Evolutionary conservation across 2,113 vertebrate species (phyloP).

Genomic region (Gopherus evgoodei): DNA sequence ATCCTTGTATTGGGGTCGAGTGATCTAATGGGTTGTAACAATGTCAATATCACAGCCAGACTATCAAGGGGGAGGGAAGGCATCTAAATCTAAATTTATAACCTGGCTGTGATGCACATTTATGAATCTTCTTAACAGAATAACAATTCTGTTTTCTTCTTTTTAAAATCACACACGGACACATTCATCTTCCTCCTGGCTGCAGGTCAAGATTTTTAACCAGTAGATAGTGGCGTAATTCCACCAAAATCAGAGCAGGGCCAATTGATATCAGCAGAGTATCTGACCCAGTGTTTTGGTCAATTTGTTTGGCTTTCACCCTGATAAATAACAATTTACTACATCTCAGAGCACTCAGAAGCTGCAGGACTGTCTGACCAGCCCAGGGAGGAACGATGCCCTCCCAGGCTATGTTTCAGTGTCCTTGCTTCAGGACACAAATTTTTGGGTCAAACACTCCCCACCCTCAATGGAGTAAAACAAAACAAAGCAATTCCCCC

Average conservation of each 20-base stretch:
- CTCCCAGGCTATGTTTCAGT: not conserved
- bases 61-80: not conserved
- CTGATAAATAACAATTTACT: not conserved
- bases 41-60: conserved; percentile 26
- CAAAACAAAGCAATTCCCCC: not conserved
- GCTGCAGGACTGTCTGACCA: not conserved
- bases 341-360: not conserved
- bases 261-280: not conserved
- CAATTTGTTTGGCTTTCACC: not conserved
- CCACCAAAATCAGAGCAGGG: not conserved
- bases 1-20: not conserved
- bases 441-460: not conserved
- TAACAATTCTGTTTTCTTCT: not conserved
- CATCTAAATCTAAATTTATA: not conserved
- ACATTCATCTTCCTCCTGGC: not conserved
- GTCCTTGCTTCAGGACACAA: not conserved
- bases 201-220: not conserved
- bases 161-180: not conserved
- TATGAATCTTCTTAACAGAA: fast-evolving
- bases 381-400: not conserved
- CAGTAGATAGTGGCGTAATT: not conserved
- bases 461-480: not conserved
- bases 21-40: not conserved
- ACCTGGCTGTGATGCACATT: not conserved
- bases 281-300: not conserved